These are phyloP conservation scores for Apolygus lucorum DNA, from an alignment of 1,140 invertebrate genomes.

Conservation along the genomic window DNA sequence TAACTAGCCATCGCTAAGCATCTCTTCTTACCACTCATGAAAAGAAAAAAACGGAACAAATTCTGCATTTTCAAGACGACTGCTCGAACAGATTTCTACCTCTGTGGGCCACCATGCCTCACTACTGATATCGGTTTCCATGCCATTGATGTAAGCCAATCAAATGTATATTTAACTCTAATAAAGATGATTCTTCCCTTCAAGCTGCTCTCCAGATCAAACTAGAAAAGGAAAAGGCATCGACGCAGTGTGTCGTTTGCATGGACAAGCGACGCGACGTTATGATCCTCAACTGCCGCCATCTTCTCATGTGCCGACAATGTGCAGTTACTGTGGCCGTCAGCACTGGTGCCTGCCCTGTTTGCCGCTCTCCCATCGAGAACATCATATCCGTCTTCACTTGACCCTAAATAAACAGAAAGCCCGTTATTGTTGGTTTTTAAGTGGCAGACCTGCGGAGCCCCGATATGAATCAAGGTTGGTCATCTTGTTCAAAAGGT, in stretches of 20 bases:
- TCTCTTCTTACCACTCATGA: too few species aligned
- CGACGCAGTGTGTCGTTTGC: constrained; percentile 13
- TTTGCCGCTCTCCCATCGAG: constrained; percentile 13
- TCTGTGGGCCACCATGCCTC: not conserved
- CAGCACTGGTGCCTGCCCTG: not conserved
- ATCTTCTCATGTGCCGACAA: constrained; percentile 7
- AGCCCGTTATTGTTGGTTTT: too few species aligned
- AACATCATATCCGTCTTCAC: constrained; percentile 19
- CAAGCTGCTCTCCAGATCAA: constrained; percentile 1
- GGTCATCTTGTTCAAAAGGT: too few species aligned
- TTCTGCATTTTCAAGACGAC: not conserved
- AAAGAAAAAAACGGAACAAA: too few species aligned
- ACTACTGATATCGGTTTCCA: not conserved
- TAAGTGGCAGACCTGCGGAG: too few species aligned
- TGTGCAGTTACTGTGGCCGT: not conserved
- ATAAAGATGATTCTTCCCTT: too few species aligned
- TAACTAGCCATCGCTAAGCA: too few species aligned
- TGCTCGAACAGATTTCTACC: not conserved
- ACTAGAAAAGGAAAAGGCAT: constrained; percentile 18
- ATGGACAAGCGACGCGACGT: constrained; percentile 13
- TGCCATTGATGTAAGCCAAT: not conserved
- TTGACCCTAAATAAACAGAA: constrained; percentile 7
- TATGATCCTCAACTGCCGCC: constrained; percentile 15
- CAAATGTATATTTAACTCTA: not conserved
- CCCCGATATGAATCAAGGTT: too few species aligned